Percentiles rank a stretch among this genome's conserved stretches.
phyloP scores from a whole-genome alignment of 1,140 invertebrate genomes.

The Cotesia typhae region DNA sequence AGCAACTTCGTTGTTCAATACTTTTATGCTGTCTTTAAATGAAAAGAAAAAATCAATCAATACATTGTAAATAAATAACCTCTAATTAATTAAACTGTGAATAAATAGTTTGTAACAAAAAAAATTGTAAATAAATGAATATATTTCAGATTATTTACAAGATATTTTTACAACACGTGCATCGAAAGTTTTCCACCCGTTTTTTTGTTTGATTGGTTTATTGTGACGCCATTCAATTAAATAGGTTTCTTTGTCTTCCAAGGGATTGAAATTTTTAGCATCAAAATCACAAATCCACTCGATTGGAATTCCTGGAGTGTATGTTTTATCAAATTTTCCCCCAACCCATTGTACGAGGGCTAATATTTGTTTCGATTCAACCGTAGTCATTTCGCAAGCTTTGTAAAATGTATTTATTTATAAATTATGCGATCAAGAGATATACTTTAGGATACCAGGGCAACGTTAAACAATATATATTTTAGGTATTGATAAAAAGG shows the following conservation, averaged over 20 bases:
- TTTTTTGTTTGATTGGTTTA: not conserved
- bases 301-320: slow-evolving; percentile 7
- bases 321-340: slow-evolving; percentile 4
- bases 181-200: slow-evolving; percentile 2
- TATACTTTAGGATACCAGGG: no score
- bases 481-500: not conserved
- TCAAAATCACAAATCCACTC: slow-evolving; percentile 17
- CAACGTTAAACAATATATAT: not conserved
- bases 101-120: not conserved
- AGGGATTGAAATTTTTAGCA: not conserved
- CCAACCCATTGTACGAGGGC: slow-evolving; percentile 12
- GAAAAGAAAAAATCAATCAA: not conserved
- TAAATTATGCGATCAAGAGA: not conserved
- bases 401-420: not conserved
- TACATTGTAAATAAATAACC: not conserved
- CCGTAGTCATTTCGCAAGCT: not conserved
- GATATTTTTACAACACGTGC: slow-evolving; percentile 12
- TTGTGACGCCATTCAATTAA: slow-evolving; percentile 15
- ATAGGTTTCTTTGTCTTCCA: not conserved
- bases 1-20: not conserved
- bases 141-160: no score
- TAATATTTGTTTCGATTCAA: not conserved
- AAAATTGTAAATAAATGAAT: not conserved
- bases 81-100: not conserved
- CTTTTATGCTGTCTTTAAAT: not conserved